Evolutionary conservation across 2,888 invertebrate species (phyloP).

Genomic region (Patella pellucida): DNA sequence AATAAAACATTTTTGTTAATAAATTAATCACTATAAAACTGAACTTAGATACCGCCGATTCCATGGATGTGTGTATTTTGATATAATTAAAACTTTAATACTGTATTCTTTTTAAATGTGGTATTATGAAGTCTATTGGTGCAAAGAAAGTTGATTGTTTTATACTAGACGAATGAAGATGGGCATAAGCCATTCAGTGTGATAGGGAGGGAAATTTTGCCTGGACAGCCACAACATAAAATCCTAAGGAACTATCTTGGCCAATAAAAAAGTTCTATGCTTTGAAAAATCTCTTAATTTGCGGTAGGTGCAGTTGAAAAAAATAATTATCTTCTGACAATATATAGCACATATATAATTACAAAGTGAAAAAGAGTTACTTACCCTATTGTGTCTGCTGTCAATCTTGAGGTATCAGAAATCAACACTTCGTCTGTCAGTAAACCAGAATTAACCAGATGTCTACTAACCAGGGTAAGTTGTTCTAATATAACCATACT

Average conservation of each 20-base stretch:
- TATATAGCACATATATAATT: not conserved
- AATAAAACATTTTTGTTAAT: not conserved
- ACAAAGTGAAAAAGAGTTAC: not conserved
- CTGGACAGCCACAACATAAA: too few relatives aligned
- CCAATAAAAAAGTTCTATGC: not conserved
- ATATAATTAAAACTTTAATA: too few relatives aligned
- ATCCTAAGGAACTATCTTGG: too few relatives aligned
- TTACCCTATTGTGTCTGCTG: constrained; percentile 45
- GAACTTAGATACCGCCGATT: too few relatives aligned
- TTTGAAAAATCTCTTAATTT: not conserved
- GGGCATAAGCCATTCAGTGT: too few relatives aligned
- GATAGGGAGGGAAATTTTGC: too few relatives aligned
- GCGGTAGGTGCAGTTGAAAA: not conserved
- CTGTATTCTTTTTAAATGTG: too few relatives aligned
- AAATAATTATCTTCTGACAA: not conserved
- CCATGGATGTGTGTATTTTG: too few relatives aligned
- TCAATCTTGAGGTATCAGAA: constrained; percentile 18
- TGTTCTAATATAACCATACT: constrained; percentile 63
- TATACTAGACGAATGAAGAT: too few relatives aligned
- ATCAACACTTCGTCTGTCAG: constrained; percentile 50
- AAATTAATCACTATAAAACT: too few relatives aligned
- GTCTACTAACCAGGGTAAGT: constrained; percentile 49
- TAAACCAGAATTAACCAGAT: constrained; percentile 50
- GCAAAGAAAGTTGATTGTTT: too few relatives aligned
- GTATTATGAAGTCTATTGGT: too few relatives aligned